Evolutionary conservation across 2,888 invertebrate species (phyloP), one percentile per base, ranked within the genome.

Genomic region (Fabriciana adippe): DNA sequence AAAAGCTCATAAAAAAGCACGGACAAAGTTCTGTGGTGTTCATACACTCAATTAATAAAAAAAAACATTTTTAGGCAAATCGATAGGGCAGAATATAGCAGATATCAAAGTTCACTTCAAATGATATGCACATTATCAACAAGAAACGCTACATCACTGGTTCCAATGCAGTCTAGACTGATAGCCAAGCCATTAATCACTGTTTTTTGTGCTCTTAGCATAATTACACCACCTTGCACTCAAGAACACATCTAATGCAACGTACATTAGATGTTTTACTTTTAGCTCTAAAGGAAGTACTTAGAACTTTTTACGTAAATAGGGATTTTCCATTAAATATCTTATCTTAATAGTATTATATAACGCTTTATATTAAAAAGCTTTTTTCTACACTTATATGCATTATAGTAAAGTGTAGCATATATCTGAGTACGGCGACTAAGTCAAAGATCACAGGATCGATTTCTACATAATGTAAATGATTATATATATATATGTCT

Each of bases 191-290:
- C 80, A 88, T 89, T 89, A 89, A 89, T 89, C 89, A 89, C 78
- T 18, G 83, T 79, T 87, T 88, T 89, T 89, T 88, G 88, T 87
- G 83, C 87, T 86, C 88, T 89, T 88, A 85, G 80, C 87, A 88
- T 89, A 89, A 89, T 89, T 87, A 82, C 88, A 61, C 61, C 31
- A 45, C 53, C 64, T 59, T 67, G 62, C 68, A 66, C 69, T 67
- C 57, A 51, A 59, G 57, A 48, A 57, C 54, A 53, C 35, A 55
- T 55, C 60, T 66, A 61, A 66, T 55, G 61, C 35, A 66, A 61
- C 35, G 61, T 61, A 21, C 41, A 61, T 61, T 61, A 61, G 61
- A 53, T 61, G 61, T 61, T 61, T 59, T 61, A 61, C 61, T 61
- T 53, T 41, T 35, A 61, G 61, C 51, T 61, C 18, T 61, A n/a